phyloP scores from a whole-genome alignment of 2,113 vertebrate species.

The Azemiops feae region DNA sequence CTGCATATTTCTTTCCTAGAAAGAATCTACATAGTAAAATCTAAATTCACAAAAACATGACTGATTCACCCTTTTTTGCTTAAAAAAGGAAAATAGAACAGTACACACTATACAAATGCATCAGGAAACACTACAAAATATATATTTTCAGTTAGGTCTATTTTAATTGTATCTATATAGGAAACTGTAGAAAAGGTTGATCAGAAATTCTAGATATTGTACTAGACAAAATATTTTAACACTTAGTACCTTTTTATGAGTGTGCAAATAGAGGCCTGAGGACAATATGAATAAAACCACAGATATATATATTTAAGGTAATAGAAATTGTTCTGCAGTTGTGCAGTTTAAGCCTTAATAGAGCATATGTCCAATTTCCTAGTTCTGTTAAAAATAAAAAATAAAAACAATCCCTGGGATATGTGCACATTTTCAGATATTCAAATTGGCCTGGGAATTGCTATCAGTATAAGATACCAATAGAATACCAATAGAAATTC shows the following conservation, averaged over 20 bases:
- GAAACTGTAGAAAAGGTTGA: slow-evolving; percentile 31
- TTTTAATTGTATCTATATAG: slow-evolving; percentile 40
- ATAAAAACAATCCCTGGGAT: neutral
- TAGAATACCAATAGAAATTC: neutral
- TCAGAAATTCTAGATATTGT: neutral
- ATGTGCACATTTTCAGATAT: neutral
- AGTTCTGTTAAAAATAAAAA: neutral
- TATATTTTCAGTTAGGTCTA: slow-evolving; percentile 43
- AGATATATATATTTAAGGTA: neutral
- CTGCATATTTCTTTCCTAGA: slow-evolving; percentile 50
- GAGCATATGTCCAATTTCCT: neutral
- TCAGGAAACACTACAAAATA: slow-evolving; percentile 43
- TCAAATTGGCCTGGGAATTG: neutral
- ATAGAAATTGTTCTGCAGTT: neutral
- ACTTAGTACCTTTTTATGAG: slow-evolving; percentile 15
- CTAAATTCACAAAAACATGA: slow-evolving; percentile 38
- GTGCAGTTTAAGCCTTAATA: neutral
- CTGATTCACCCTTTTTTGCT: slow-evolving; percentile 23
- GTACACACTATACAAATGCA: slow-evolving; percentile 41
- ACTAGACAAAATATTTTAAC: neutral
- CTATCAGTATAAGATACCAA: neutral
- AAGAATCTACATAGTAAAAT: slow-evolving; percentile 45
- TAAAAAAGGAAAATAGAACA: slow-evolving; percentile 50
- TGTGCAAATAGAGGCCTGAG: neutral
- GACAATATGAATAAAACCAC: neutral